Base-by-base conservation (phyloP, 2,888 invertebrate genomes). In the Choreutis nemorana region DNA sequence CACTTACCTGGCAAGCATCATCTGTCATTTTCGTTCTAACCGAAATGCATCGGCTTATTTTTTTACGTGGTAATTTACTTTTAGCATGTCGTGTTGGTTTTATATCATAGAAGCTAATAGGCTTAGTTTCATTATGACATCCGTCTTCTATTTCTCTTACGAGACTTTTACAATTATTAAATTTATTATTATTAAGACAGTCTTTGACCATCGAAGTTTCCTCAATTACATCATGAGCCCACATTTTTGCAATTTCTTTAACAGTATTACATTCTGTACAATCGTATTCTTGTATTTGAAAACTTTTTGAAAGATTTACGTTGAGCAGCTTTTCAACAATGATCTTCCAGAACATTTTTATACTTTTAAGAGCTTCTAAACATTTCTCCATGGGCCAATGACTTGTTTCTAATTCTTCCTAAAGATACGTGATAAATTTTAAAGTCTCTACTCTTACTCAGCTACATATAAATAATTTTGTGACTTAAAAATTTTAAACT, bases 351-450 rank as follows among this genome's bases (percentile, higher is more conserved):
- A 75, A 64, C 59, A 77, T 59, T 48, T 70, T 75, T 22, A 78
- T 55, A 29, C 56, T 63, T 50, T 71, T 77, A n/a, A 78, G 42
- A 14, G 67, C 65, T 18, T 64, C 68, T 28, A 77, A 47, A 31
- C 73, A 77, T 44, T 49, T 51, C 32, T 75, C 72, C 37, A 73
- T 77, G 1, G 78, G 78, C 77, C 77, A 77, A 37, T 67, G 54
- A 21, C 59, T 57, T 2, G 77, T 70, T 53, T 75, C 68, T 24
- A 73, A 50, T 30, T 77, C 72, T 43, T 78, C 75, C 75, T 71
- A 33, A 12, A 49, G n/a, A 8, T 23, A 11, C n/a, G 5, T 7
- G 5, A 18, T 18, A 6, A 18, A 18, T 6, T 6, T 18, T 18
- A 18, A 7, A 6, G 18, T 18, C 18, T 6, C 18, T 18, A 18